A percentile compares a stretch with the other conserved stretches of the same genome.
These are phyloP conservation scores for Brachypodius melanocephalos DNA, from an alignment of 2,113 vertebrate species.

Conservation along the genomic window DNA sequence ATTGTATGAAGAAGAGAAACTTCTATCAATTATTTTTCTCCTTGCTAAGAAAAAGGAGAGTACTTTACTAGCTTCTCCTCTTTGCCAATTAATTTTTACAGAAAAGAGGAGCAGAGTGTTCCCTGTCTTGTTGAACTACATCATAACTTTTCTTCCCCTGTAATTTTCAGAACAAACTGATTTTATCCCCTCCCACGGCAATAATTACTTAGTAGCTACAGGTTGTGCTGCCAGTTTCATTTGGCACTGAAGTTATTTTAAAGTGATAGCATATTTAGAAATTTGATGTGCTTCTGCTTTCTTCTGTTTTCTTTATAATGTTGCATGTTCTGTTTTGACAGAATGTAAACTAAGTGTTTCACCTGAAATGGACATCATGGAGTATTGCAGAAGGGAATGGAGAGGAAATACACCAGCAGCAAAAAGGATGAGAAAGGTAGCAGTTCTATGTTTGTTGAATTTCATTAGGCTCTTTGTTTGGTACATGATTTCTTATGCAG, in stretches of 20 bases:
- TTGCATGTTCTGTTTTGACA: conserved; percentile 31
- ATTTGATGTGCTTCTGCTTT: not conserved
- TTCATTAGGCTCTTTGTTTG: not conserved
- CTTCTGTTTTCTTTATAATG: not conserved
- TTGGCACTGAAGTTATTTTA: not conserved
- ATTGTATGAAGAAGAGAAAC: not conserved
- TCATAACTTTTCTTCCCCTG: not conserved
- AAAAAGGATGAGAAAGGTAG: conserved; percentile 87
- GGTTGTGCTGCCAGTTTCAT: not conserved
- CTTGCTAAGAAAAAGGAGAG: not conserved
- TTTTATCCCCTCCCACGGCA: not conserved
- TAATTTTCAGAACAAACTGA: not conserved
- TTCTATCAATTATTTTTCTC: not conserved
- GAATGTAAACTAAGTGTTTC: conserved; percentile 79
- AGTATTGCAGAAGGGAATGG: conserved; percentile 91
- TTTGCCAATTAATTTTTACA: not conserved
- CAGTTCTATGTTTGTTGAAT: not conserved
- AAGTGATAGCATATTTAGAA: not conserved
- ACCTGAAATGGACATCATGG: conserved; percentile 84
- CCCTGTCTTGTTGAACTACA: not conserved
- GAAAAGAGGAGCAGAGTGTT: not conserved
- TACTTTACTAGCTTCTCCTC: not conserved
- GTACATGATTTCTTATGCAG: not conserved
- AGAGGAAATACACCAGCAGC: conserved; percentile 89
- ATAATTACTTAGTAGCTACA: not conserved